Percentiles rank a stretch among this genome's conserved stretches.
phyloP scores from a whole-genome alignment of 2,113 vertebrate species.

The Clupea harengus region DNA sequence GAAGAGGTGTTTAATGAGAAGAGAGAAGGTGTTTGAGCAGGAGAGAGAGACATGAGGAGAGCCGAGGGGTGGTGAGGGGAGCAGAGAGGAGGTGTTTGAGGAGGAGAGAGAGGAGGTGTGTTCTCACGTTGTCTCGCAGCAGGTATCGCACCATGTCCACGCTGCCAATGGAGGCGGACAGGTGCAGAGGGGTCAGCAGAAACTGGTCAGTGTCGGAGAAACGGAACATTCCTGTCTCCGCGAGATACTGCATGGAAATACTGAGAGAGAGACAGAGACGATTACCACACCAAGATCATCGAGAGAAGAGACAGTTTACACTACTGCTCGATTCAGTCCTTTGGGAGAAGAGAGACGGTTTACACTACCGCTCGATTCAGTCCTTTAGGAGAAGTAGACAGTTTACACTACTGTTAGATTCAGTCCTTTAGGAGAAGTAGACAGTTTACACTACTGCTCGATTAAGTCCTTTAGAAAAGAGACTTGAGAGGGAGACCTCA shows the following conservation, averaged over 20 bases:
- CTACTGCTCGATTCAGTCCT: no score
- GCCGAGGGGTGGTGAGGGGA: not conserved
- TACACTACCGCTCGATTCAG: no score
- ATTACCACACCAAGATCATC: not conserved
- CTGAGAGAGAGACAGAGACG: constrained; percentile 52
- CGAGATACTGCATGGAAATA: constrained; percentile 71
- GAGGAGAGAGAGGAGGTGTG: not conserved
- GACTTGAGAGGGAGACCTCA: no score
- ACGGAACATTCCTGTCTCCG: constrained; percentile 72
- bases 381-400: no score
- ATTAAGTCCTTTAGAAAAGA: no score
- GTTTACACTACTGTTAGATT: no score
- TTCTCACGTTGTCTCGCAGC: constrained; percentile 67
- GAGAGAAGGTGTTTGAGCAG: no score
- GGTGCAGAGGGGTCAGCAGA: constrained; percentile 70
- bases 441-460: no score
- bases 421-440: no score
- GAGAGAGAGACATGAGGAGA: no score
- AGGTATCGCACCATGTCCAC: constrained; percentile 71
- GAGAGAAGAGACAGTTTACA: not conserved
- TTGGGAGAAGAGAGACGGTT: no score
- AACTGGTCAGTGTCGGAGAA: constrained; percentile 74
- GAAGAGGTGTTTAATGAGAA: no score
- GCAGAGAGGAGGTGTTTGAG: not conserved
- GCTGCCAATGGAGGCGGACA: constrained; percentile 74